Base-by-base conservation (phyloP, 2,797 vertebrate species). In the Podarcis siculus region DNA sequence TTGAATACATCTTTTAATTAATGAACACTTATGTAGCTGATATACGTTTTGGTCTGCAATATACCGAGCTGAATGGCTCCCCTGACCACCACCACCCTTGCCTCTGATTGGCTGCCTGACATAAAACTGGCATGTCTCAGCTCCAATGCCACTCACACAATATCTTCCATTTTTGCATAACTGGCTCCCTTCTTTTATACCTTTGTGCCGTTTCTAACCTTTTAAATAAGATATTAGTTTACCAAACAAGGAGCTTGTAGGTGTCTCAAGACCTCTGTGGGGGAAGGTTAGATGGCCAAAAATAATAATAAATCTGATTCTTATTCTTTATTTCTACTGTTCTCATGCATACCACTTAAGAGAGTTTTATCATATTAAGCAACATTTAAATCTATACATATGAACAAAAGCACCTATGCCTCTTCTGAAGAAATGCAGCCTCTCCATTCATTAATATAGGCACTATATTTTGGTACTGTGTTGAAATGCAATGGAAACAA, bases 401-500 rank as follows among this genome's bases (percentile, higher is more conserved):
- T 61, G 7, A 61, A 61, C 19, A 94, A 95, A 95, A 92, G 92
- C 90, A 90, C 88, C 92, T 94, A 90, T 86, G 85, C 91, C 90
- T 93, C 92, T 92, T 94, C 92, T 94, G 95, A 96, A 96, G 94
- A 96, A 95, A 96, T 95, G 90, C 95, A 93, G 92, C 91, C 93
- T 95, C 96, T 94, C 91, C 87, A 94, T 91, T 94, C 93, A 94
- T 95, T 92, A 96, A 96, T 94, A 92, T 94, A 94, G 95, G 92
- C 93, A 95, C 95, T 95, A 93, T 95, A 90, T 96, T 96, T 95
- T 96, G 93, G 92, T 93, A 92, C 86, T 21, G 81, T 55, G 39
- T 95, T 93, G 94, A 96, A 93, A 94, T 91, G 93, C 95, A 96
- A 95, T 67, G 95, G 95, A 96, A 96, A 95, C 93, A 78, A 94